Base-by-base conservation (phyloP, 2,888 invertebrate genomes). In the Dynastes grantii region DNA sequence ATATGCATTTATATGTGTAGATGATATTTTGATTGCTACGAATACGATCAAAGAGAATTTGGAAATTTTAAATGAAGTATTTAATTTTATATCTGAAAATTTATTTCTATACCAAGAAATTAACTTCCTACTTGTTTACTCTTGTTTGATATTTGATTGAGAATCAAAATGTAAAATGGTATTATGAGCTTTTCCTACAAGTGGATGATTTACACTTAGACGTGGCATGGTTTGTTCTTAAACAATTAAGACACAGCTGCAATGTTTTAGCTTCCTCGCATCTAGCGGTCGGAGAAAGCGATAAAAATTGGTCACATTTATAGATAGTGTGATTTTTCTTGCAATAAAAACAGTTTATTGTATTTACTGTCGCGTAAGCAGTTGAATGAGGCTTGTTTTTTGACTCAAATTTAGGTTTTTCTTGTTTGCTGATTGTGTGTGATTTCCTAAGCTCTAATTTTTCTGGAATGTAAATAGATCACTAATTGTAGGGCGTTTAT, bases 1-100 rank as follows among this genome's bases (percentile, higher is more conserved):
- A 76, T 76, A 32, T 37, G 49, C 49, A 53, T 78, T 68, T 22
- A 22, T 22, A 22, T 22, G 22, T 22, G 22, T 22, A 22, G 22
- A 22, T 22, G 22, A 22, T 22, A 22, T 22, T 22, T 22, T 22
- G 22, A 22, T 22, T 22, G 22, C 22, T 22, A 22, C 22, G 22
- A 22, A 22, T 22, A 22, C 22, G 22, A 22, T 22, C 22, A 22
- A 22, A 22, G 22, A 22, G 22, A 22, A 22, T 22, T 51, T 76
- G 16, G 32, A 75, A 40, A 75, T 75, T 29, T 16, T 75, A 55
- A 29, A 16, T 8, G 32, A 32, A 16, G 61, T 76, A 40, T 45
- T 76, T 70, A 45, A 5, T 45, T 16, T 29, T 1, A 49, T 71
- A 40, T 16, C 27, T 13, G 51, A 27, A 27, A 76, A 68, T 16